Percentiles rank a stretch among this genome's conserved stretches.
Conservation (phyloP, 2,113 vertebrate genomes). For the Ammospiza caudacuta region DNA sequence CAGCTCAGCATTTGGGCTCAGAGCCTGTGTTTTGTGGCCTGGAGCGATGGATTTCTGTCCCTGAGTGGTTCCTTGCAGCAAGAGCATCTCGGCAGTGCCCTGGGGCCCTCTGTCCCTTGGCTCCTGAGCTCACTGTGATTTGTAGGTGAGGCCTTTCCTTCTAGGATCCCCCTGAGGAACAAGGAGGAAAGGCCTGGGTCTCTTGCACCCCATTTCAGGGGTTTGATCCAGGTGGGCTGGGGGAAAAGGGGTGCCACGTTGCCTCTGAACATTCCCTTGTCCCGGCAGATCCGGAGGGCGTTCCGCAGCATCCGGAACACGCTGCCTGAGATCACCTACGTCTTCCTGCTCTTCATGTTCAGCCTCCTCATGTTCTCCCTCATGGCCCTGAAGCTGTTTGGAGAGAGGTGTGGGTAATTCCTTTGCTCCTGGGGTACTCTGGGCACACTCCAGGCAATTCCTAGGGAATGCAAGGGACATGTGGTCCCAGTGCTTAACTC, state of each 20-base stretch:
- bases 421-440: background rate
- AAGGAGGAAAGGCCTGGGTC: background rate
- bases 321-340: conserved; percentile 86
- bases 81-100: background rate
- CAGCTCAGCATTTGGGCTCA: background rate
- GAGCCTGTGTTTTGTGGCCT: background rate
- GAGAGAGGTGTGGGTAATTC: conserved; percentile 77
- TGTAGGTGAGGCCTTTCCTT: background rate
- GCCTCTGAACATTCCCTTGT: background rate
- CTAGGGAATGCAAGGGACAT: background rate
- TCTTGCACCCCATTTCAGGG: background rate
- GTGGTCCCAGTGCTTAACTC: background rate
- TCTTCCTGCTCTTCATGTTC: conserved; percentile 93
- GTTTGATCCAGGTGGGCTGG: background rate
- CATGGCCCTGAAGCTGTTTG: conserved; percentile 91
- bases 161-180: background rate
- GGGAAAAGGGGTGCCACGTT: rapidly evolving
- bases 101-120: background rate
- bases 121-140: background rate
- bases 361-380: conserved; percentile 92
- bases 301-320: conserved; percentile 92
- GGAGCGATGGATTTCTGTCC: background rate
- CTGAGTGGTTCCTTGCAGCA: background rate
- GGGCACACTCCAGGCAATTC: background rate
- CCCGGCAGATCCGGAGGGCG: conserved; percentile 84